Evolutionary conservation across 2,888 invertebrate species (phyloP), one percentile per base, ranked within the genome.

Genomic region (Drepana falcataria): DNA sequence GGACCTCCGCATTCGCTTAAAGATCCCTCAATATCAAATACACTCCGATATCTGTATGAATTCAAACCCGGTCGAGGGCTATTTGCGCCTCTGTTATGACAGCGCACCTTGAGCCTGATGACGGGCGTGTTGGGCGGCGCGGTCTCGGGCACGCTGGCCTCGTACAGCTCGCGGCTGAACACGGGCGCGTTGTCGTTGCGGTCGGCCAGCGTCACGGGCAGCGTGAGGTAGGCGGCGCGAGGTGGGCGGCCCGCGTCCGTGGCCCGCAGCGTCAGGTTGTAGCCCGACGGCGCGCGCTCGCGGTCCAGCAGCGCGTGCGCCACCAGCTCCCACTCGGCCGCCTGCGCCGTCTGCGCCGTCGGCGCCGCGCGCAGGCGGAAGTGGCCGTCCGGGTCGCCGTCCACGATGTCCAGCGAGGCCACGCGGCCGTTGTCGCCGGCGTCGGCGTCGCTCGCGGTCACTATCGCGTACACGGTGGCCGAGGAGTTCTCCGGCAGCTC

Each of bases 101-200:
- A 21, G 21, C 21, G 21, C 1, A 51, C 97, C 81, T 96, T 96
- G 54, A 98, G 92, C 63, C 96, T 92, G 63, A 98, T 95, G 48
- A 99, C 93, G 0, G 97, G 97, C 53, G 97, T 97, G 75, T 96
- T 96, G 5, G 96, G 92, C 7, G 98, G 98, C 3, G 97, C 95
- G 2, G 95, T 96, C 91, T 99, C 98, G 2, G 96, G 94, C 35
- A 98, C 94, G 69, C 95, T 94, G 7, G 96, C 96, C 79, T 96
- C 96, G 85, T 98, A 98, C 55, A 96, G 93, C 81, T 96, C 95
- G 60, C 95, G 94, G 70, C 95, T 96, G 79, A 97, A 97, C 51
- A 97, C 94, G 2, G 98, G 98, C 37, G 95, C 94, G 79, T 96
- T 96, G 83, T 97, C 97, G 80, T 96, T 96, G 54, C 95, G 89